Conservation (phyloP, 2,113 vertebrate genomes). For the Jaculus jaculus region DNA sequence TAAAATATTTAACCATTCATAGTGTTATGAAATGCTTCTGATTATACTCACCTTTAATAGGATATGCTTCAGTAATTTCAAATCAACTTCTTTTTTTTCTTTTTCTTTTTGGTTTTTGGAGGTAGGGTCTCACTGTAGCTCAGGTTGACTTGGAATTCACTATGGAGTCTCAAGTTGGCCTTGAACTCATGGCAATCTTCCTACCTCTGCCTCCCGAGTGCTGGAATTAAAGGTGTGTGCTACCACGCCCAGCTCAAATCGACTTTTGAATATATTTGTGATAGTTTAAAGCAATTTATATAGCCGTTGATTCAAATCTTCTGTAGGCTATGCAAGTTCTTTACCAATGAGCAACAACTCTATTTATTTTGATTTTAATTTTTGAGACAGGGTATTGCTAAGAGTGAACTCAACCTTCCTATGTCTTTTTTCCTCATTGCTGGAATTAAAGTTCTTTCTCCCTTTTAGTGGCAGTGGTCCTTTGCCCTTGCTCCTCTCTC, state of each 20-base stretch:
- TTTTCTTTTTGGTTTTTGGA: too few species aligned
- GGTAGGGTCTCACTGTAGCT: too few species aligned
- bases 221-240: too few species aligned
- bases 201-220: too few species aligned
- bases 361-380: too few species aligned
- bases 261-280: constrained; percentile 10
- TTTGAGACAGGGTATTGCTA: too few species aligned
- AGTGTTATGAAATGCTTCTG: constrained; percentile 13
- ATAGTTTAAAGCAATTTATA: background rate
- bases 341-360: background rate
- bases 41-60: constrained; percentile 1
- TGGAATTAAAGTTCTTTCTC: background rate
- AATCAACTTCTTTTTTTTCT: too few species aligned
- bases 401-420: background rate
- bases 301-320: background rate
- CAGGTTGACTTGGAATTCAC: too few species aligned
- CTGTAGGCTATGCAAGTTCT: background rate
- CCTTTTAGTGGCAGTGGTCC: too few species aligned
- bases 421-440: background rate
- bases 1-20: background rate
- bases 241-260: too few species aligned
- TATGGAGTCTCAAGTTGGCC: too few species aligned
- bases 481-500: background rate
- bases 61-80: background rate
- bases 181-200: too few species aligned